These are phyloP conservation scores for Eleginops maclovinus DNA, from an alignment of 2,113 vertebrate genomes.

Conservation along the genomic window DNA sequence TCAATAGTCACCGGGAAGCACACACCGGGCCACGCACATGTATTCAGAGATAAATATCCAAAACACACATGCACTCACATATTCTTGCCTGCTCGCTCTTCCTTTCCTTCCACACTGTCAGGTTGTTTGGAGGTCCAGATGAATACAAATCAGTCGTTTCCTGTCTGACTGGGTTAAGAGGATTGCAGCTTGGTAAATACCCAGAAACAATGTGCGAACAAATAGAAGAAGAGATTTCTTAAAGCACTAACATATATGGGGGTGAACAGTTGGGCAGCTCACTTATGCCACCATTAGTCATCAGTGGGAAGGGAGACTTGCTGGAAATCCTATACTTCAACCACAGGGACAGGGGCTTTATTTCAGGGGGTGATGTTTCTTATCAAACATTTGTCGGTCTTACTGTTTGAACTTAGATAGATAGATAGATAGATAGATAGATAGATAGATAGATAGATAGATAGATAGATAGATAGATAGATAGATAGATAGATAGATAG, in stretches of 20 bases:
- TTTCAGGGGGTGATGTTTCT: constrained; percentile 36
- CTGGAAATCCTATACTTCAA: constrained; percentile 37
- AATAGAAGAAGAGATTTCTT: constrained; percentile 60
- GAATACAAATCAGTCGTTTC: constrained; percentile 74
- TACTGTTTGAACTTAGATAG: neutral
- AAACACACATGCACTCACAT: constrained; percentile 21
- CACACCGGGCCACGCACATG: constrained; percentile 31
- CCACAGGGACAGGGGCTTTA: constrained; percentile 28
- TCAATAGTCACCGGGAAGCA: constrained; percentile 30
- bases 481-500: no score
- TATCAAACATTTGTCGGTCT: constrained; percentile 39
- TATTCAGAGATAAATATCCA: constrained; percentile 6
- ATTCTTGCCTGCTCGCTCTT: constrained; percentile 34
- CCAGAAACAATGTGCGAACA: constrained; percentile 62
- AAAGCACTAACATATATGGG: constrained; percentile 37
- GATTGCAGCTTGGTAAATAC: constrained; percentile 75
- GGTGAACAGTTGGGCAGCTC: constrained; percentile 54
- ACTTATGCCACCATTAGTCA: constrained; percentile 54
- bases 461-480: no score
- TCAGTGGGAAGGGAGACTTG: constrained; percentile 28
- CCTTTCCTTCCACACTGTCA: constrained; percentile 41
- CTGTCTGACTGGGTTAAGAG: constrained; percentile 69
- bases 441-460: no score
- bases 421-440: no score
- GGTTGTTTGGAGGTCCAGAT: constrained; percentile 53